Conservation (phyloP, 1,140 invertebrate species). For the Lepidurus couesii region DNA sequence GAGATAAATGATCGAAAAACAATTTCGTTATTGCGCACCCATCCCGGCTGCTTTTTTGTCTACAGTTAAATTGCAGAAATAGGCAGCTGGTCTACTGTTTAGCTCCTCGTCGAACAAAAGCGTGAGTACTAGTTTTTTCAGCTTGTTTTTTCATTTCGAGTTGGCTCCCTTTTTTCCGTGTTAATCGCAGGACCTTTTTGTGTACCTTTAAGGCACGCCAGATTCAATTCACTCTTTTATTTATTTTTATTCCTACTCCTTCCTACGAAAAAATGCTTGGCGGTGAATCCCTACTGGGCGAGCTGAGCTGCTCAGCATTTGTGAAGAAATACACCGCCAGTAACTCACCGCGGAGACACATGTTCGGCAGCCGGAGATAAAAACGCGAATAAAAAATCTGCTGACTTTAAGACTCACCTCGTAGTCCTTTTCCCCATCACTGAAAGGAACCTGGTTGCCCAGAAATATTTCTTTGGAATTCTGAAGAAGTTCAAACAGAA, state of each 20-base stretch:
- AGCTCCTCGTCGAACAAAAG: not conserved
- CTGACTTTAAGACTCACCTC: too few species aligned
- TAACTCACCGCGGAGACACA: slow-evolving; percentile 10
- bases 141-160: not conserved
- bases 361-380: not conserved
- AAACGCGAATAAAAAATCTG: not conserved
- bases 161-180: not conserved
- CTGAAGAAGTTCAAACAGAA: too few species aligned
- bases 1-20: slow-evolving; percentile 19
- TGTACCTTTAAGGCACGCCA: not conserved
- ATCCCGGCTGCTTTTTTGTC: not conserved
- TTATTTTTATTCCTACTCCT: not conserved
- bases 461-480: too few species aligned
- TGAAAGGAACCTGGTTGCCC: too few species aligned
- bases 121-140: too few species aligned
- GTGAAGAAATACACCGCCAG: not conserved
- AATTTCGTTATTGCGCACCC: not conserved
- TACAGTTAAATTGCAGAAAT: not conserved
- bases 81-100: not conserved
- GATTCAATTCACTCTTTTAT: slow-evolving; percentile 1
- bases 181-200: not conserved
- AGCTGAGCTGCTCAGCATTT: not conserved
- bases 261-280: not conserved
- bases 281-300: slow-evolving; percentile 1
- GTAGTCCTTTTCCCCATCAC: too few species aligned